phyloP scores from a whole-genome alignment of 2,888 invertebrate genomes.

The Ethmia dodecea region DNA sequence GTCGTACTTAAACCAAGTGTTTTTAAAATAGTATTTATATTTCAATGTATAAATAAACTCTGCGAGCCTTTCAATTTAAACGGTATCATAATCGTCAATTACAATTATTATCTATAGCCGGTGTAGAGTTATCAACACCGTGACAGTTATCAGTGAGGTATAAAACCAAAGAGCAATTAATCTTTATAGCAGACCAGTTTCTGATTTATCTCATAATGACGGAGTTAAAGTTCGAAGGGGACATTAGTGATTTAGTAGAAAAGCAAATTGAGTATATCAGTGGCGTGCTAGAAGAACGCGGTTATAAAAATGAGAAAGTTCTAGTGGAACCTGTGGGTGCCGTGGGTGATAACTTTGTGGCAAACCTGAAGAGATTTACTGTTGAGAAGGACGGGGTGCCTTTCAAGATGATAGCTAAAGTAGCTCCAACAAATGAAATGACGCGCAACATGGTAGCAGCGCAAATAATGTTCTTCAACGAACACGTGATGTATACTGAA shows the following conservation, averaged over 20 bases:
- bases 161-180: too few relatives aligned
- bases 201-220: not conserved
- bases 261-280: conserved; percentile 17
- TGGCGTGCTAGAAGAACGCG: conserved; percentile 16
- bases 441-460: conserved; percentile 8
- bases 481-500: conserved; percentile 29
- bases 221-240: conserved; percentile 14
- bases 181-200: too few relatives aligned
- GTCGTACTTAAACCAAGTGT: too few relatives aligned
- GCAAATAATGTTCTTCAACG: conserved; percentile 26
- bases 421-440: conserved; percentile 30
- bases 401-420: conserved; percentile 39
- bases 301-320: conserved; percentile 14
- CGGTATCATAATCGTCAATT: too few relatives aligned
- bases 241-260: conserved; percentile 11
- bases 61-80: too few relatives aligned
- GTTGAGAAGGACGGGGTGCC: conserved; percentile 3
- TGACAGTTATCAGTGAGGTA: too few relatives aligned
- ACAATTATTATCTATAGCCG: too few relatives aligned
- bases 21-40: too few relatives aligned
- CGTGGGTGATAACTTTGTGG: conserved; percentile 19
- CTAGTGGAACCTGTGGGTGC: conserved; percentile 15
- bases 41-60: too few relatives aligned
- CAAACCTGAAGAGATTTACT: conserved; percentile 13
- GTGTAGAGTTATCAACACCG: too few relatives aligned